These are phyloP conservation scores for Polyergus mexicanus DNA, from an alignment of 1,140 invertebrate genomes.

Conservation along the genomic window DNA sequence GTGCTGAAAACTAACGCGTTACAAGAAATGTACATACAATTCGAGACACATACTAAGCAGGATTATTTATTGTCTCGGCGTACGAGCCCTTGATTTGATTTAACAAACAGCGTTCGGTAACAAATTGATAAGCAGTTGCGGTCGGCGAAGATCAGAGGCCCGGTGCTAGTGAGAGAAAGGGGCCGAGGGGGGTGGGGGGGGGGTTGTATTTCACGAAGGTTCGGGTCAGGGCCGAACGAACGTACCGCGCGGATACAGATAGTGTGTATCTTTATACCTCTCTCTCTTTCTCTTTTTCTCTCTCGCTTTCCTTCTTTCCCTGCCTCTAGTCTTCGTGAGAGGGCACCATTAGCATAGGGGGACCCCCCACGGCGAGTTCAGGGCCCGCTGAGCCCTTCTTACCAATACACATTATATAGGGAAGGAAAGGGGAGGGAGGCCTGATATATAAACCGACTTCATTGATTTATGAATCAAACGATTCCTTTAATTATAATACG, in stretches of 20 bases:
- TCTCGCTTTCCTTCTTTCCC: constrained; percentile 48
- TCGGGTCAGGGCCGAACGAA: constrained; percentile 78
- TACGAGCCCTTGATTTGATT: constrained; percentile 80
- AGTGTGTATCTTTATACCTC: constrained; percentile 46
- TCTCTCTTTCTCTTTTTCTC: not conserved
- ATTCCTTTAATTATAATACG: constrained; percentile 87
- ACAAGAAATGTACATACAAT: constrained; percentile 43
- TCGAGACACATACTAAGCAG: constrained; percentile 82
- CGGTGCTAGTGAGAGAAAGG: constrained; percentile 48
- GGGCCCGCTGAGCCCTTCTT: constrained; percentile 68
- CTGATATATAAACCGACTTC: constrained; percentile 85
- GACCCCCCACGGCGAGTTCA: constrained; percentile 83
- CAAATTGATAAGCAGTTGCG: constrained; percentile 85
- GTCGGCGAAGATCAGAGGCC: constrained; percentile 83
- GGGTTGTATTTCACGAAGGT: constrained; percentile 54
- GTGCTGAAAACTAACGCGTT: constrained; percentile 30
- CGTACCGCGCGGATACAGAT: constrained; percentile 19
- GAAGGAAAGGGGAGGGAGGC: constrained; percentile 25
- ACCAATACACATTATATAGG: constrained; percentile 80
- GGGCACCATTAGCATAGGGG: constrained; percentile 85
- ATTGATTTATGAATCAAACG: constrained; percentile 85
- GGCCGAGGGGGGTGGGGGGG: constrained; percentile 43
- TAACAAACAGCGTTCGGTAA: constrained; percentile 84
- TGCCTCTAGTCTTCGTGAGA: constrained; percentile 81
- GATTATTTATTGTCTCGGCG: constrained; percentile 82